Conservation (phyloP, 2,113 vertebrate species). For the Lycocorax pyrrhopterus region DNA sequence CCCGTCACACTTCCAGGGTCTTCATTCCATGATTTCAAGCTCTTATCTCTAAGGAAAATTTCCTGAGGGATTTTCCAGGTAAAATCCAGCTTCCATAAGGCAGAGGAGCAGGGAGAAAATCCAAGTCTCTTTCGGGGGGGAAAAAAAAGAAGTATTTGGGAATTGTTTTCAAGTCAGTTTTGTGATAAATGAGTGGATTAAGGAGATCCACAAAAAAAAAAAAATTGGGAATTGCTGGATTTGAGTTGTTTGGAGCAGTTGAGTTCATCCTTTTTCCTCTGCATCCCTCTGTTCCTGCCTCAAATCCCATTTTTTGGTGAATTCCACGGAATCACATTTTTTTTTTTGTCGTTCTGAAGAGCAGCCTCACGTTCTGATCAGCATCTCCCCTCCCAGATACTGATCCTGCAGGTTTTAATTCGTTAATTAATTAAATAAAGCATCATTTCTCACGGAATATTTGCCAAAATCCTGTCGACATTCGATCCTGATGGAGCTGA, state of each 20-base stretch:
- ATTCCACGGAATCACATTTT: not conserved
- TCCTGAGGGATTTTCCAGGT: not conserved
- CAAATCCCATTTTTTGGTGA: not conserved
- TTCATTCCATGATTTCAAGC: not conserved
- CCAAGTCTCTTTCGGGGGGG: fast-evolving
- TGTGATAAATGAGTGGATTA: not conserved
- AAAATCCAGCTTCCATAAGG: not conserved
- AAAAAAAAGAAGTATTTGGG: not conserved
- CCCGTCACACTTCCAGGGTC: not conserved
- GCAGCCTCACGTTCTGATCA: not conserved
- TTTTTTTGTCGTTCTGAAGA: not conserved
- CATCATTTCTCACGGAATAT: fast-evolving
- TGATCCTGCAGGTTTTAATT: fast-evolving
- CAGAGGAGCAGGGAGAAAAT: not conserved
- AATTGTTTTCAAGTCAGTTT: not conserved
- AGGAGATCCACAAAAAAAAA: not conserved
- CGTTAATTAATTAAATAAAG: not conserved
- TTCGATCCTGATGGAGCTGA: not conserved
- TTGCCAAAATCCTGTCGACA: fast-evolving
- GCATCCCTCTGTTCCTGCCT: not conserved
- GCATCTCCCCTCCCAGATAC: fast-evolving
- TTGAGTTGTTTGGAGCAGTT: not conserved
- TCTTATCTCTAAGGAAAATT: not conserved
- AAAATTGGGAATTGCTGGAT: not conserved
- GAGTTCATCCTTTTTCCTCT: not conserved